These are phyloP conservation scores for Drosophila setosimentum DNA, from an alignment of 2,888 invertebrate species.

Conservation along the genomic window DNA sequence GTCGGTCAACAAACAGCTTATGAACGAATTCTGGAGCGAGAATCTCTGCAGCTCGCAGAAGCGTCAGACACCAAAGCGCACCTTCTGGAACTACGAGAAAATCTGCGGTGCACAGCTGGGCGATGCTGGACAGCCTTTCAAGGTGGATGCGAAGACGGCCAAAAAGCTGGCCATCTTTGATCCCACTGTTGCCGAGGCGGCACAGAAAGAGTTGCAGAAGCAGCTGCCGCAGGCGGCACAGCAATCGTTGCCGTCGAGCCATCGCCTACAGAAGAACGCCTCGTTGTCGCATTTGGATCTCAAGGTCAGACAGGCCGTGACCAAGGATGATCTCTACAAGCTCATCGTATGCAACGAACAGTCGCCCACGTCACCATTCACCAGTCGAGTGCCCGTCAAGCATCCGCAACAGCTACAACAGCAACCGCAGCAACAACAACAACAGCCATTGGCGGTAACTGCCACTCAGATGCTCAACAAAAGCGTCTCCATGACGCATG, in stretches of 20 bases:
- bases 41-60: conserved; percentile 83
- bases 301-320: conserved; percentile 84
- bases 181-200: conserved; percentile 83
- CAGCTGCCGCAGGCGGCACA: conserved; percentile 64
- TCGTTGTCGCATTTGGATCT: conserved; percentile 84
- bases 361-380: conserved; percentile 58
- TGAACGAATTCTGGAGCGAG: conserved; percentile 85
- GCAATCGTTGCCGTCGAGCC: conserved; percentile 40
- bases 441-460: conserved; percentile 16
- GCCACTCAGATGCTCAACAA: conserved; percentile 74
- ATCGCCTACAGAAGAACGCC: conserved; percentile 83
- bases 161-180: conserved; percentile 83
- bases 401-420: conserved; percentile 28
- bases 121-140: conserved; percentile 79
- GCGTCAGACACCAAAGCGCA: conserved; percentile 81
- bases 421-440: conserved; percentile 27
- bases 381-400: conserved; percentile 80
- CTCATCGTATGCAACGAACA: conserved; percentile 83
- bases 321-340: conserved; percentile 85
- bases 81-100: conserved; percentile 85
- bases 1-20: conserved; percentile 83
- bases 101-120: conserved; percentile 81
- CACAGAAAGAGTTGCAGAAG: conserved; percentile 79
- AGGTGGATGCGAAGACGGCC: conserved; percentile 83
- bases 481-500: conserved; percentile 83